These are phyloP conservation scores for Macrophya annulata DNA, from an alignment of 2,888 invertebrate species.

Conservation along the genomic window DNA sequence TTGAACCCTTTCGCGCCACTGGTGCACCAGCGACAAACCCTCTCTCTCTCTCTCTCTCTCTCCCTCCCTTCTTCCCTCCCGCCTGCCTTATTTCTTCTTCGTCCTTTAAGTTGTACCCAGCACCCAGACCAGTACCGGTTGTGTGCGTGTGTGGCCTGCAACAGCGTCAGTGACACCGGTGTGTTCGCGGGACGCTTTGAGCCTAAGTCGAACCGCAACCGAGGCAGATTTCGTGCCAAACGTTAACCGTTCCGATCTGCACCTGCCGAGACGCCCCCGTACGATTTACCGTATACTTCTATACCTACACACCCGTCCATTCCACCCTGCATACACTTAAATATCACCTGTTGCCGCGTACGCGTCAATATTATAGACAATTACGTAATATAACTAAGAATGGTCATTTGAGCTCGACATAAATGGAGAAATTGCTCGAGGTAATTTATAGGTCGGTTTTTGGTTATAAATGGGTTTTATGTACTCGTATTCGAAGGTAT, in stretches of 20 bases:
- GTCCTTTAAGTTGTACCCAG: background rate
- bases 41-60: background rate
- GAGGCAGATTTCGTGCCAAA: conserved; percentile 49
- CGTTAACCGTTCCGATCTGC: conserved; percentile 49
- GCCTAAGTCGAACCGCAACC: conserved; percentile 46
- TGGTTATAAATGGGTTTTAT: background rate
- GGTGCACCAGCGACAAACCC: background rate
- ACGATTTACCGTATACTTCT: conserved; percentile 10
- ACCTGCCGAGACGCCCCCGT: conserved; percentile 42
- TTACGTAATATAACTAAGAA: background rate
- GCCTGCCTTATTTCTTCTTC: background rate
- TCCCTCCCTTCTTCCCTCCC: background rate
- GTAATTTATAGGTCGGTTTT: background rate
- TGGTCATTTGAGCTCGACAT: background rate
- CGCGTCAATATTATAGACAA: conserved; percentile 13
- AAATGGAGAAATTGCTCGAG: background rate
- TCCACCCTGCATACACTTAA: background rate
- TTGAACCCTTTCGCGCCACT: conserved; percentile 49
- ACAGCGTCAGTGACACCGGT: conserved; percentile 16
- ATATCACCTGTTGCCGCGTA: conserved; percentile 23
- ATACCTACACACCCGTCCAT: background rate
- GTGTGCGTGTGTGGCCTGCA: background rate
- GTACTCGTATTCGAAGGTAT: background rate
- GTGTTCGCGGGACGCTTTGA: conserved; percentile 34
- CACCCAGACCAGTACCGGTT: too few species aligned